Percentiles rank a stretch among this genome's conserved stretches.
phyloP scores from a whole-genome alignment of 2,888 invertebrate genomes.

The Agapostemon virescens region DNA sequence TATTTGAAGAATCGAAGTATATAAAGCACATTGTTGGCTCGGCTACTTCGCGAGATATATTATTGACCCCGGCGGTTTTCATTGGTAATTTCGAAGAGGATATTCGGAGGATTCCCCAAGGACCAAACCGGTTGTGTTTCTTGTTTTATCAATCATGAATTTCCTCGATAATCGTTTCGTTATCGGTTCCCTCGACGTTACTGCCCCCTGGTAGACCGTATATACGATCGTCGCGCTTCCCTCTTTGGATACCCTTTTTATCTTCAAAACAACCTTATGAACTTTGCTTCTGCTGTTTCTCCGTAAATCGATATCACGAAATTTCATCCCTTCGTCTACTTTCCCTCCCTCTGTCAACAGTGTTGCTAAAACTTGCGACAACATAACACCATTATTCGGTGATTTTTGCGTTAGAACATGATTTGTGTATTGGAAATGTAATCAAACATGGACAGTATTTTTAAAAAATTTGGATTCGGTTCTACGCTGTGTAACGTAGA shows the following conservation, averaged over 20 bases:
- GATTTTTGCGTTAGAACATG: no score
- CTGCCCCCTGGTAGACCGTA: constrained; percentile 19
- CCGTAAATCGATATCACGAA: constrained; percentile 16
- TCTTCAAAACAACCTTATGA: constrained; percentile 33
- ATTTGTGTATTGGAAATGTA: no score
- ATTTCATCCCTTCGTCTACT: constrained; percentile 5
- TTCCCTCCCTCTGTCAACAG: neutral
- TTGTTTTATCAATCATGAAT: constrained; percentile 72
- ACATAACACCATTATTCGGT: no score
- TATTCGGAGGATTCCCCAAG: constrained; percentile 47
- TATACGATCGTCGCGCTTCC: constrained; percentile 23
- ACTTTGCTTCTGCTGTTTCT: neutral
- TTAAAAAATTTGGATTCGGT: no score
- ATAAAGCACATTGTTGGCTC: neutral
- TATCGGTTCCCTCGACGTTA: constrained; percentile 42
- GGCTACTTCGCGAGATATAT: neutral
- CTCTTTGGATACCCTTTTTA: constrained; percentile 26
- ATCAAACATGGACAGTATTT: no score
- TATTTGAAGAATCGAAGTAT: neutral
- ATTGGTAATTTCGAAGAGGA: constrained; percentile 47
- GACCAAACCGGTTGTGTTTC: constrained; percentile 37
- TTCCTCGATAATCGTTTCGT: constrained; percentile 69
- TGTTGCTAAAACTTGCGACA: neutral
- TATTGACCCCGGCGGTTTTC: constrained; percentile 41
- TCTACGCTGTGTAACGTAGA: no score